Evolutionary conservation across 2,113 vertebrate genomes (phyloP), one percentile per base, ranked within the genome.

Genomic region (Mandrillus leucophaeus): DNA sequence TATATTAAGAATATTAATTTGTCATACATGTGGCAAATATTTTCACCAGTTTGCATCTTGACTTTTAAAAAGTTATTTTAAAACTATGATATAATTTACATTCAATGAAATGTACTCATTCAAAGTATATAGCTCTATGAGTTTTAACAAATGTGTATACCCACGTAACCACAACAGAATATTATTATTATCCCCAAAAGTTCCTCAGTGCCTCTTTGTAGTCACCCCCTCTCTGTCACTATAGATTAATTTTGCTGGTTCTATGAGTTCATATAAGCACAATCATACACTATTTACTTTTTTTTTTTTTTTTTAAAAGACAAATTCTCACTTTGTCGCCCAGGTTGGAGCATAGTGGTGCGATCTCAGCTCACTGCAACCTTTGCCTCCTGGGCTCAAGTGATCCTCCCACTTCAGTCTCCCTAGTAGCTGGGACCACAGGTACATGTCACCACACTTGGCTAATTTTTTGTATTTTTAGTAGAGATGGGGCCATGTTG

Each of bases 11-110:
- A 30, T 73, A 78, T 73, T 61, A 18, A 61, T 89, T 93, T 88
- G n/a, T 87, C 35, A 35, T 90, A 78, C 76, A 79, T 30, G 48
- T 83, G 68, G 43, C 55, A 94, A 55, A 84, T 75, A 43, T 70
- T 93, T 96, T 93, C 35, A 61, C n/a, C 22, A 78, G 13, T 43
- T 96, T 96, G 72, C 68, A 27, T 57, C 85, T 59, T 90, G 68
- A 82, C 25, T 78, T 93, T 83, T 59, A 81, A 64, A 92, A 61
- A 78, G 30, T 66, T 90, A 16, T 76, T 45, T 75, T 73, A 18
- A 89, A 90, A 84, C 35, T 81, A 4, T 93, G 59, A 43, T 90
- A 72, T 52, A 84, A 83, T 94, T 91, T 94, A 48, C 30, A 52
- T 59, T 78, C 35, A 96, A 11, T 64, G 76, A 68, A 50, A 87